Evolutionary conservation across 2,113 vertebrate genomes (phyloP).

Genomic region (Boulengeromyrus knoepffleri): DNA sequence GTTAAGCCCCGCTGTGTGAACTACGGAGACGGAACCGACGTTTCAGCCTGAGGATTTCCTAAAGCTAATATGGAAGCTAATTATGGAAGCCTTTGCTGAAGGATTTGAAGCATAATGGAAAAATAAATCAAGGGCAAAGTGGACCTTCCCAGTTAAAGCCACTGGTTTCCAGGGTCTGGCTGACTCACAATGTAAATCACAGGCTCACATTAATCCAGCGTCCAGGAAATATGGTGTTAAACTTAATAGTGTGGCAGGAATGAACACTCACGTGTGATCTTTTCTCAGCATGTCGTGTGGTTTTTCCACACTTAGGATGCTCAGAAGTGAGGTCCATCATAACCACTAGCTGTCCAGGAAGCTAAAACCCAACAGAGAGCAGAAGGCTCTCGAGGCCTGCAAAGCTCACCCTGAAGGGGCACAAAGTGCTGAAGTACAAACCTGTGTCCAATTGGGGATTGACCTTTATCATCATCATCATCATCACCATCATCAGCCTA

Average conservation of each 20-base stretch:
- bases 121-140: background rate
- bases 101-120: background rate
- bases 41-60: background rate
- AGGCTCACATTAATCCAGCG: background rate
- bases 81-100: background rate
- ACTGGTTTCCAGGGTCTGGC: background rate
- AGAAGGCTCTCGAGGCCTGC: background rate
- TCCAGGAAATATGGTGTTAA: background rate
- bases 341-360: background rate
- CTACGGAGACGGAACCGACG: background rate
- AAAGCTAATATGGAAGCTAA: slow-evolving; percentile 4
- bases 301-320: background rate
- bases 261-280: background rate
- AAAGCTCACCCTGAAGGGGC: background rate
- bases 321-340: background rate
- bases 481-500: background rate
- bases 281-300: background rate
- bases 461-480: background rate
- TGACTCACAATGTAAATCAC: background rate
- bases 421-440: background rate
- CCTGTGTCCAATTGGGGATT: background rate
- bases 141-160: background rate
- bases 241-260: background rate
- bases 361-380: background rate
- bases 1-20: background rate